A percentile compares a stretch with the other conserved stretches of the same genome.
These are phyloP conservation scores for Eumacrocentrus americanus DNA, from an alignment of 2,888 invertebrate species.

Conservation along the genomic window DNA sequence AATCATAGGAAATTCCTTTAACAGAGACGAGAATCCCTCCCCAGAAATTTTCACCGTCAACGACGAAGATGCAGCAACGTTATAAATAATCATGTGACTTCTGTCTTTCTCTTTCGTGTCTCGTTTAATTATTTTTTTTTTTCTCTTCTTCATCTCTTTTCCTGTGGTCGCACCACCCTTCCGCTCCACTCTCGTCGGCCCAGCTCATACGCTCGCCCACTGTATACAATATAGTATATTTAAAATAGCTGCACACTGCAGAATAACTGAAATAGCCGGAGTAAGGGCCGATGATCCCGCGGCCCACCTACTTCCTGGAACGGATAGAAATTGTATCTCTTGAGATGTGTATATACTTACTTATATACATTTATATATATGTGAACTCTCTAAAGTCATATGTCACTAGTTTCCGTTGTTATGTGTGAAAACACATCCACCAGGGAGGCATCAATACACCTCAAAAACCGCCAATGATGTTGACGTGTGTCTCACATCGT, in stretches of 20 bases:
- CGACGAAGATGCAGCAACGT: constrained; percentile 26
- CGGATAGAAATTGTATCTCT: constrained; percentile 2
- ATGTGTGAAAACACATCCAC: too few species aligned
- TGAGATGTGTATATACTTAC: background rate
- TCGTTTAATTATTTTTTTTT: constrained; percentile 23
- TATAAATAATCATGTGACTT: constrained; percentile 15
- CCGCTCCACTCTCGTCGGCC: constrained; percentile 25
- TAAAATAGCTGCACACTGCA: constrained; percentile 54
- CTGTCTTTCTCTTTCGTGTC: constrained; percentile 10
- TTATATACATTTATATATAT: background rate
- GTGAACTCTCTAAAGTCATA: background rate
- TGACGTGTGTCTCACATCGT: background rate
- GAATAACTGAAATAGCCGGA: constrained; percentile 55
- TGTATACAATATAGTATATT: constrained; percentile 43
- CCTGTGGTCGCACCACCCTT: constrained; percentile 26
- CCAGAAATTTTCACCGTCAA: constrained; percentile 44
- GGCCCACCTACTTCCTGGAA: constrained; percentile 49
- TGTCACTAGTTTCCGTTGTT: too few species aligned
- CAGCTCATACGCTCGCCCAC: constrained; percentile 14
- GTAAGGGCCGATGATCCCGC: constrained; percentile 54
- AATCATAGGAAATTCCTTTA: constrained; percentile 59
- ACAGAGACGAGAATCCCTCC: constrained; percentile 37
- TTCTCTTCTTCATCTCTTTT: constrained; percentile 23
- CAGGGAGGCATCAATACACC: background rate
- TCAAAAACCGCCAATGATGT: background rate